These are phyloP conservation scores for Vidua chalybeata DNA, from an alignment of 2,113 vertebrate genomes.

Conservation along the genomic window DNA sequence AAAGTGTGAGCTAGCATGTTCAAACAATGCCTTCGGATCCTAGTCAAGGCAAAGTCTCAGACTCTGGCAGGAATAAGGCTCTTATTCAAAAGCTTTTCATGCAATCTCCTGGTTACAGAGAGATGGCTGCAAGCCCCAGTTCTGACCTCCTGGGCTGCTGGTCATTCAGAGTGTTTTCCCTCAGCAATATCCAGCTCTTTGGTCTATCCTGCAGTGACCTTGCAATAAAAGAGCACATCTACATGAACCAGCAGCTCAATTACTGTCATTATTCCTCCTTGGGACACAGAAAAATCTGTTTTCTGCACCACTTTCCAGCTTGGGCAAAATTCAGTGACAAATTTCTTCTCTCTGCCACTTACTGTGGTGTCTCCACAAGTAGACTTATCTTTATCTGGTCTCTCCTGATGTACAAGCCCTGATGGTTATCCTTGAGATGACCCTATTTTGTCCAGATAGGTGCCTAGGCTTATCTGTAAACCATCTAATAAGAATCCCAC, in stretches of 20 bases:
- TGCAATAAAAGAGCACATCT: background rate
- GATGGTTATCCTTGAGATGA: background rate
- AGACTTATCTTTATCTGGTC: background rate
- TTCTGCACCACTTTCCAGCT: background rate
- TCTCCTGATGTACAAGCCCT: background rate
- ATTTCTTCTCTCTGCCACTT: background rate
- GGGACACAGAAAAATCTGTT: background rate
- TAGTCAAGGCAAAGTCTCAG: background rate
- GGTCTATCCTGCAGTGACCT: background rate
- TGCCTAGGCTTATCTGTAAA: background rate
- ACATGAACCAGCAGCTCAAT: background rate
- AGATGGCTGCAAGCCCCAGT: background rate
- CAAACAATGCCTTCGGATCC: slow-evolving; percentile 13
- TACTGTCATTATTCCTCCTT: background rate
- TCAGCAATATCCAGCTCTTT: background rate
- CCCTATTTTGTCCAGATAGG: background rate
- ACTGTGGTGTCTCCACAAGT: background rate
- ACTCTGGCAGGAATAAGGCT: background rate
- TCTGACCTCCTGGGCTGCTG: background rate
- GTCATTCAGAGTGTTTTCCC: background rate
- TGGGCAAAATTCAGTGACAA: background rate
- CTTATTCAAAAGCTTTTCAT: background rate
- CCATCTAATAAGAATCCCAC: background rate
- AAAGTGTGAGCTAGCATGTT: slow-evolving; percentile 54
- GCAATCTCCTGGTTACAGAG: background rate